phyloP scores from a whole-genome alignment of 2,888 invertebrate species.

The Chrysotoxum bicinctum region DNA sequence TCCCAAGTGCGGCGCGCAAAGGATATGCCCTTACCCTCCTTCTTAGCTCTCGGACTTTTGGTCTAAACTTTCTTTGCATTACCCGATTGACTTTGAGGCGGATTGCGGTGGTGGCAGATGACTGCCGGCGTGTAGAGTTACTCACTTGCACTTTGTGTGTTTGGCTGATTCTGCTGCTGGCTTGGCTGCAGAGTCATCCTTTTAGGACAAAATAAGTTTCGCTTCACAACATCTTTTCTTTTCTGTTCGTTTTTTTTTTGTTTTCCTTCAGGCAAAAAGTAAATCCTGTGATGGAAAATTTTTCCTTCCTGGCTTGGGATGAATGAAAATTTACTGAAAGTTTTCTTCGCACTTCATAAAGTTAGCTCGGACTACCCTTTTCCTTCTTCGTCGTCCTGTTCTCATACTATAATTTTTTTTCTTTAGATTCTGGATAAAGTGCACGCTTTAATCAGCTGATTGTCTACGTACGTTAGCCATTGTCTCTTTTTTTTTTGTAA shows the following conservation, averaged over 20 bases:
- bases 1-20: slow-evolving; percentile 61
- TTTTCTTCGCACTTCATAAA: slow-evolving; percentile 69
- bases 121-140: slow-evolving; percentile 53
- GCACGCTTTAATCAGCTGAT: slow-evolving; percentile 74
- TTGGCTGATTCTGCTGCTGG: slow-evolving; percentile 21
- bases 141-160: slow-evolving; percentile 57
- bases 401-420: neutral
- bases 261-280: slow-evolving; percentile 52
- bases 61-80: slow-evolving; percentile 56
- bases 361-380: slow-evolving; percentile 3
- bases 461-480: slow-evolving; percentile 65
- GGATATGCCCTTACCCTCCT: slow-evolving; percentile 30
- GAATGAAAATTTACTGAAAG: slow-evolving; percentile 66
- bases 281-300: slow-evolving; percentile 74
- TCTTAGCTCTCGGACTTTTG: slow-evolving; percentile 44
- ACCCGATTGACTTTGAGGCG: slow-evolving; percentile 65
- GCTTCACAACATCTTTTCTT: slow-evolving; percentile 43
- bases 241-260: neutral
- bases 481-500: slow-evolving; percentile 1
- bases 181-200: slow-evolving; percentile 40
- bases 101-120: slow-evolving; percentile 61
- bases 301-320: slow-evolving; percentile 35
- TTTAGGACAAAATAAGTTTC: slow-evolving; percentile 65
- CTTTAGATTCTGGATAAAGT: slow-evolving; percentile 28
- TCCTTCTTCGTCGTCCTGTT: neutral